Evolutionary conservation across 2,888 invertebrate genomes (phyloP).

Genomic region (Scaptomyza tumidula): DNA sequence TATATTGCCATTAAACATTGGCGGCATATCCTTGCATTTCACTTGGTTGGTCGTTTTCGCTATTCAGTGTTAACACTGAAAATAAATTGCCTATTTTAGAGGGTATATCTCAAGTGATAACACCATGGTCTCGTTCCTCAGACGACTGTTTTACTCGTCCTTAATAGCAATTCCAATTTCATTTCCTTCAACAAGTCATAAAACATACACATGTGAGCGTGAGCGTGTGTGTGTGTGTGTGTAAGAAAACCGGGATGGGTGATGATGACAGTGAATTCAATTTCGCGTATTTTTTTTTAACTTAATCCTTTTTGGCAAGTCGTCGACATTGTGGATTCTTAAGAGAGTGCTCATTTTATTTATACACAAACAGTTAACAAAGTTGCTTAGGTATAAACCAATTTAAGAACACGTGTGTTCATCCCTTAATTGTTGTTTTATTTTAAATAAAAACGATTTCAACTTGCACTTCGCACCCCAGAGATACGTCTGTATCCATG

Average conservation of each 20-base stretch:
- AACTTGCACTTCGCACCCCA: not conserved
- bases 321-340: constrained; percentile 25
- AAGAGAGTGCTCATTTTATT: constrained; percentile 12
- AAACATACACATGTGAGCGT: constrained; percentile 31
- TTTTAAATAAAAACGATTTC: not conserved
- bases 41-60: not conserved
- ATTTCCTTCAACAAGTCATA: constrained; percentile 61
- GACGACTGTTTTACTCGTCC: constrained; percentile 27
- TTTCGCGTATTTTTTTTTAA: constrained; percentile 69
- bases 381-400: constrained; percentile 9
- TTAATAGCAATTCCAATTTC: constrained; percentile 71
- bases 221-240: constrained; percentile 1
- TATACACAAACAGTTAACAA: constrained; percentile 30
- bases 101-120: constrained; percentile 28
- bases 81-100: constrained; percentile 4
- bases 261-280: constrained; percentile 64
- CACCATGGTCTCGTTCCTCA: not conserved
- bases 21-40: not conserved
- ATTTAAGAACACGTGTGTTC: constrained; percentile 12
- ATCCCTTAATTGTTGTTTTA: constrained; percentile 8
- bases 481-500: not conserved
- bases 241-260: constrained; percentile 6
- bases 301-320: constrained; percentile 65
- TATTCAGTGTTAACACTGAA: not conserved
- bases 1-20: constrained; percentile 43